Evolutionary conservation across 2,888 invertebrate species (phyloP).

Genomic region (Pyralis farinalis): DNA sequence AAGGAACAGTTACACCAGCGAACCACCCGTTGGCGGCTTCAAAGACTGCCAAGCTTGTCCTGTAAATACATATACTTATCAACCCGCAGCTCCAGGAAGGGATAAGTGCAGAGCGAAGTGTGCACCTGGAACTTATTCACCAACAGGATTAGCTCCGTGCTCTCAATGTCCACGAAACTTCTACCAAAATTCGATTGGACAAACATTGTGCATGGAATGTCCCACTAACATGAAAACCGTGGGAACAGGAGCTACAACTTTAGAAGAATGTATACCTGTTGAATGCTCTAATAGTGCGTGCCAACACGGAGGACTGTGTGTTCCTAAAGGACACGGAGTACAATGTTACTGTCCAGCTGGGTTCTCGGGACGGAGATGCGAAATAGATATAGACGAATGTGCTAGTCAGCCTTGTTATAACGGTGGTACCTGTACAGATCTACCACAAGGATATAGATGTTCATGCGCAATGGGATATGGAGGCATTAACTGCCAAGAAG

Average conservation of each 20-base stretch:
- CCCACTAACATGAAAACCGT: constrained; percentile 94
- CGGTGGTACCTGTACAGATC: constrained; percentile 94
- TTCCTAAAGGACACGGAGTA: constrained; percentile 93
- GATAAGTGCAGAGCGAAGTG: constrained; percentile 94
- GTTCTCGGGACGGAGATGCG: constrained; percentile 95
- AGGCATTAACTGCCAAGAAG: constrained; percentile 97
- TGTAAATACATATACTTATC: constrained; percentile 93
- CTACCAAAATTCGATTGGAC: constrained; percentile 92
- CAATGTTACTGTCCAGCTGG: constrained; percentile 97
- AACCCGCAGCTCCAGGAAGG: constrained; percentile 92
- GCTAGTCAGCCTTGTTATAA: constrained; percentile 97
- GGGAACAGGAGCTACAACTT: constrained; percentile 87
- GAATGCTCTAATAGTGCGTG: constrained; percentile 94
- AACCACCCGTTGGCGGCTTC: constrained; percentile 94
- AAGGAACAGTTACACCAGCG: constrained; percentile 92
- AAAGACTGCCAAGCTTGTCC: constrained; percentile 97
- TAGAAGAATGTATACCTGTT: constrained; percentile 93
- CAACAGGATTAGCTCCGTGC: constrained; percentile 96
- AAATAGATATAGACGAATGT: constrained; percentile 97
- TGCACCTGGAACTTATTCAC: constrained; percentile 93
- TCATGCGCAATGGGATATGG: constrained; percentile 93
- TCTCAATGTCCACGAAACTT: constrained; percentile 95
- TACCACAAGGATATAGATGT: constrained; percentile 95
- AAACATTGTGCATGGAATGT: constrained; percentile 93
- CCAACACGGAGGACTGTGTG: constrained; percentile 94